Base-by-base conservation (phyloP, 2,113 vertebrate species). In the Centropristis striata region DNA sequence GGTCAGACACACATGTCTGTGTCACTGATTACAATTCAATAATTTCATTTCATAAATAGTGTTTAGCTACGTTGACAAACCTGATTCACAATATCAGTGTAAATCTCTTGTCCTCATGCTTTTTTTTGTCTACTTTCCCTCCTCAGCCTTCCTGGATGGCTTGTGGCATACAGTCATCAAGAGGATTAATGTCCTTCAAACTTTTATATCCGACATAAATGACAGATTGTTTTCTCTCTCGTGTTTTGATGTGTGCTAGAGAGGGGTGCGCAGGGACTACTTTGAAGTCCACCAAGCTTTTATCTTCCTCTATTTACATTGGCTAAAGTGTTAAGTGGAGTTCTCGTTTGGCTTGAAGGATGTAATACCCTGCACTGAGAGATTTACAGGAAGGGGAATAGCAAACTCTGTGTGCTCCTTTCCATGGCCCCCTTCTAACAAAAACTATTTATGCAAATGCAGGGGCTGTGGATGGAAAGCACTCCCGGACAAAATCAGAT, bases 401-500 rank as follows among this genome's bases (percentile, higher is more conserved):
- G 67, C 76, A 86, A 85, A 71, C 53, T 75, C 61, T 73, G 8
- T 53, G 64, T 27, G 44, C 64, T 78, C 64, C 32, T 78, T 74
- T 75, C 18, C 2, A 23, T 49, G 69, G 65, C 53, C 18, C 64
- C 59, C 66, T 76, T 76, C 63, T 65, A 78, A 86, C 85, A 71
- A 88, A 88, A 86, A 86, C 76, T 78, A 82, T 90, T 91, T 77
- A 92, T 88, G 88, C 83, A 92, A 93, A 93, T 88, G 39, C 46
- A 3, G 67, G 47, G 60, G 41, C 68, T 57, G 71, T 28, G 21
- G 72, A 78, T 42, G 60, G 81, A 73, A 85, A 85, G 73, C 68
- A 42, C 80, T 83, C 60, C 55, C 54, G 63, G 81, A 91, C 85
- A 85, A 83, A 86, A 90, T 87, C 85, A 83, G 72, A 90, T 91